Evolutionary conservation across 2,113 vertebrate genomes (phyloP).

Genomic region (Nycticebus coucang): DNA sequence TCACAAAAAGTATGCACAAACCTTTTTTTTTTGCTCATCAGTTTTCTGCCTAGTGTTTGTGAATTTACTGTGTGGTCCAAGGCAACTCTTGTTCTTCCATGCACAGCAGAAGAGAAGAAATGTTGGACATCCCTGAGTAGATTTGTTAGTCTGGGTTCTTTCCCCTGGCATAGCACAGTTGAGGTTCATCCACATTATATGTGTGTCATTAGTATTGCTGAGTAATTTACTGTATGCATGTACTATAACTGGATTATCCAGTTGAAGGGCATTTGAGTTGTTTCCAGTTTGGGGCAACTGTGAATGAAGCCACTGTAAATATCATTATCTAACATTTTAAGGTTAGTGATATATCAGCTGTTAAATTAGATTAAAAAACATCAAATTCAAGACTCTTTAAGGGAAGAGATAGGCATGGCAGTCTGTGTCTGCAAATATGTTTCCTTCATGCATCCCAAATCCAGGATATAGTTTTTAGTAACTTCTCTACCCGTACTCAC

Average conservation of each 20-base stretch:
- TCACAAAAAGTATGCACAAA: no score
- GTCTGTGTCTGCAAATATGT: not conserved
- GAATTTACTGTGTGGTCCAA: no score
- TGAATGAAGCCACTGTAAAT: not conserved
- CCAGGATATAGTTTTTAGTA: not conserved
- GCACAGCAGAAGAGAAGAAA: no score
- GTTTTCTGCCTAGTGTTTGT: no score
- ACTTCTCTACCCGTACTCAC: not conserved
- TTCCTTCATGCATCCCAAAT: not conserved
- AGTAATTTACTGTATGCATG: not conserved
- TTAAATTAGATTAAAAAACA: not conserved
- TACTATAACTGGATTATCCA: not conserved
- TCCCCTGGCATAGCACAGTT: not conserved
- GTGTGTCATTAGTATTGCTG: not conserved
- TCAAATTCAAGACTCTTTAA: not conserved
- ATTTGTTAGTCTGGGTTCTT: not conserved
- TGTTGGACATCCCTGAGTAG: not conserved
- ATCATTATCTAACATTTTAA: not conserved
- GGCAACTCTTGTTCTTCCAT: no score
- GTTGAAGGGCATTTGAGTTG: not conserved
- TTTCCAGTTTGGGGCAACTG: not conserved
- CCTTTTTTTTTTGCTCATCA: no score
- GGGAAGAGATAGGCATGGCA: not conserved
- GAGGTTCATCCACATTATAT: not conserved
- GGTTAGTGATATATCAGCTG: not conserved